Evolutionary conservation across 1,140 invertebrate species (phyloP).

Genomic region (Ephestia elutella): DNA sequence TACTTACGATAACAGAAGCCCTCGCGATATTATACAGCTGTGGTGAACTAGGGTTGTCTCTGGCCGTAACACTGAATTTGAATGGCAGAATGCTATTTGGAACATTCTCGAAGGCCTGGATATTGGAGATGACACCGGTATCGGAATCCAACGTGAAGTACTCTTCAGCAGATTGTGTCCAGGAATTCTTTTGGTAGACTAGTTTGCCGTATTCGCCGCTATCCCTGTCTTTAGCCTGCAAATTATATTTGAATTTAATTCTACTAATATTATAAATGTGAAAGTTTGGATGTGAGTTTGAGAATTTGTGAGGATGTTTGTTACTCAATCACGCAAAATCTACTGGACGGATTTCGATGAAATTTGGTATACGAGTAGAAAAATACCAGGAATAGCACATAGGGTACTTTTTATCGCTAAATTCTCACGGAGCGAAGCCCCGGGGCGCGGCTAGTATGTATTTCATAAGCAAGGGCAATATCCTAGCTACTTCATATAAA

Average conservation of each 20-base stretch:
- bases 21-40: constrained; percentile 77
- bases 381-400: no score
- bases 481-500: no score
- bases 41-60: constrained; percentile 81
- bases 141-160: constrained; percentile 84
- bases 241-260: constrained; percentile 15
- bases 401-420: no score
- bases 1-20: constrained; percentile 78
- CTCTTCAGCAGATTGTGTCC: constrained; percentile 76
- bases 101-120: constrained; percentile 81
- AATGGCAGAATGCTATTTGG: constrained; percentile 80
- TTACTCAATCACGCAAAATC: no score
- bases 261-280: background rate
- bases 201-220: constrained; percentile 86
- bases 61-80: constrained; percentile 82
- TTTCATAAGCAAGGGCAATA: no score
- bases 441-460: no score
- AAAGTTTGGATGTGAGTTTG: no score
- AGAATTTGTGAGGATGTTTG: no score
- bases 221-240: constrained; percentile 85
- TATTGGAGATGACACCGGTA: constrained; percentile 84
- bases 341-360: no score
- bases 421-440: no score
- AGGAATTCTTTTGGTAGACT: constrained; percentile 79
- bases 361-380: no score